These are phyloP conservation scores for Acyrthosiphon pisum DNA, from an alignment of 1,140 invertebrate genomes.

Conservation along the genomic window DNA sequence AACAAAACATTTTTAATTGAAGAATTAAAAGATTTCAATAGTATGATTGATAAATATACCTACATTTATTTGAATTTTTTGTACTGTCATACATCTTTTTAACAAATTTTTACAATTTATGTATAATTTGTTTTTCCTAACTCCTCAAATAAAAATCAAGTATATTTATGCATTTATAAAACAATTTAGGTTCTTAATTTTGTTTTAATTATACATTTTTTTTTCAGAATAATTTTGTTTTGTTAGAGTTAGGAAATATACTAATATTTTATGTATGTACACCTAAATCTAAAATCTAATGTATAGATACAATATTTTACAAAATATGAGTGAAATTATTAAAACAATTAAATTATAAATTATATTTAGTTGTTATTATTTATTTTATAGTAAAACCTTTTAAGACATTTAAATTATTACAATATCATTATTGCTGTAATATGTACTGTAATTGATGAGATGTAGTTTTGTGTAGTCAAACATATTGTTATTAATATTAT, in stretches of 20 bases:
- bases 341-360: neutral
- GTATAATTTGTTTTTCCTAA: neutral
- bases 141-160: neutral
- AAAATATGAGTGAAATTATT: neutral
- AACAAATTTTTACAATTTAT: neutral
- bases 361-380: neutral
- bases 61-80: neutral
- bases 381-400: neutral
- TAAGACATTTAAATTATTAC: neutral
- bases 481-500: too few species aligned
- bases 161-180: neutral
- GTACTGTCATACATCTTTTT: neutral
- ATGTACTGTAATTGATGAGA: too few species aligned
- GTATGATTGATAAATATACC: neutral
- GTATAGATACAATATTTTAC: neutral
- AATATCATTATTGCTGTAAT: too few species aligned
- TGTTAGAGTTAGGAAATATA: neutral
- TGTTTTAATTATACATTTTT: neutral
- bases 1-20: neutral
- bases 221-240: neutral
- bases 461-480: too few species aligned
- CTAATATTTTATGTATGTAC: neutral
- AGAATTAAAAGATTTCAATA: neutral
- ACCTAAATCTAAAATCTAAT: neutral
- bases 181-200: neutral